Conservation (phyloP, 1,140 invertebrate species). For the Melanaphis sacchari region DNA sequence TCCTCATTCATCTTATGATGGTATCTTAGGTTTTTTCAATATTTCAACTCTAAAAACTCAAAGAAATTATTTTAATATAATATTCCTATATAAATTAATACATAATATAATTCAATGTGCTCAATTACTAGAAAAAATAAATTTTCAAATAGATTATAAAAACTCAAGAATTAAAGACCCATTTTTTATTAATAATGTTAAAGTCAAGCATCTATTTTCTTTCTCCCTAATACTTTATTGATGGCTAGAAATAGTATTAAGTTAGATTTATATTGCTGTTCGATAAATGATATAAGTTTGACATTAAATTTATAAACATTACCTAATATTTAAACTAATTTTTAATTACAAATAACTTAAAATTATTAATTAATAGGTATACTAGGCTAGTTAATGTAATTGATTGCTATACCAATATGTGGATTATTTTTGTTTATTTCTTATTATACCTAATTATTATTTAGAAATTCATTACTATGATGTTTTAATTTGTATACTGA, state of each 20-base stretch:
- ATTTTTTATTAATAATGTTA: constrained; percentile 22
- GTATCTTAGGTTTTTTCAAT: no score
- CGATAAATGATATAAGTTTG: not conserved
- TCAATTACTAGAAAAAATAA: constrained; percentile 13
- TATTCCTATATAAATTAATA: not conserved
- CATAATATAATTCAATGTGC: not conserved
- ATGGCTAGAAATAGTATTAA: not conserved
- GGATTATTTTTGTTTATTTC: no score
- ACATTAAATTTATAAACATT: no score
- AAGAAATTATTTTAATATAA: constrained; percentile 7
- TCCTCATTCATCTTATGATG: no score
- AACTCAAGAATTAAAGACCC: not conserved
- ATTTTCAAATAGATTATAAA: no score
- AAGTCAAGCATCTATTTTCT: not conserved
- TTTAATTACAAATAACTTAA: not conserved
- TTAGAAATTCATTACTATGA: no score
- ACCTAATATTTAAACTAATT: not conserved
- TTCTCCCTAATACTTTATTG: not conserved
- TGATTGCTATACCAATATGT: no score
- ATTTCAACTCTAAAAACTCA: not conserved
- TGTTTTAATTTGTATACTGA: no score
- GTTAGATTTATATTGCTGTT: not conserved
- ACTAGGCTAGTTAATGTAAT: no score
- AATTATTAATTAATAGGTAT: not conserved
- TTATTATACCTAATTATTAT: no score